Evolutionary conservation across 2,888 invertebrate genomes (phyloP).

Genomic region (Calliphora vomitoria): DNA sequence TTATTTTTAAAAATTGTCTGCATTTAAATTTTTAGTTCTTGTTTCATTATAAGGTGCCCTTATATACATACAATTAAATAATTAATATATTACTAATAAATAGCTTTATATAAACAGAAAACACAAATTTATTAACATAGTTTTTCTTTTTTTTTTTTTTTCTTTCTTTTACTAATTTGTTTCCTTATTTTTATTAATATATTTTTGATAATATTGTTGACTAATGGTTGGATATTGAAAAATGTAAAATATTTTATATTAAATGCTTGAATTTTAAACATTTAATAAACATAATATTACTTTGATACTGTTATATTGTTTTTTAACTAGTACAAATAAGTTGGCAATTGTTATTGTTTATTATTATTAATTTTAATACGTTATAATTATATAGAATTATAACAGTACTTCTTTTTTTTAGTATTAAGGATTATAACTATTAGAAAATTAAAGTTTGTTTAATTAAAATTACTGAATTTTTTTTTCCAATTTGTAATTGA

Average conservation of each 20-base stretch:
- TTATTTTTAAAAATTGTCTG: slow-evolving; percentile 6
- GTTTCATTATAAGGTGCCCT: slow-evolving; percentile 37
- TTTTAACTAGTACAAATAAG: slow-evolving; percentile 64
- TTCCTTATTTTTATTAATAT: neutral
- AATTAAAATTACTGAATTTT: neutral
- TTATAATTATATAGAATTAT: slow-evolving; percentile 31
- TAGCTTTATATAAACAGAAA: slow-evolving; percentile 47
- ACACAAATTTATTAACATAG: slow-evolving; percentile 11
- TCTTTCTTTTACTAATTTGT: neutral
- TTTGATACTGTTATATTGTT: neutral
- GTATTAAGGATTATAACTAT: slow-evolving; percentile 26
- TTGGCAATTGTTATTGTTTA: slow-evolving; percentile 54
- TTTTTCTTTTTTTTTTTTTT: neutral
- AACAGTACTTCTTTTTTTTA: slow-evolving; percentile 17
- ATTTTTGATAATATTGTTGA: slow-evolving; percentile 27
- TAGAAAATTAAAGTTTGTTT: slow-evolving; percentile 32
- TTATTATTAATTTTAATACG: neutral
- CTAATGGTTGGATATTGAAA: neutral
- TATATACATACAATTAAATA: slow-evolving; percentile 27
- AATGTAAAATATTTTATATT: slow-evolving; percentile 15
- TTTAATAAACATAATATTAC: neutral
- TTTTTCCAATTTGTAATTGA: slow-evolving; percentile 17
- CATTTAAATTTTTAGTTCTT: slow-evolving; percentile 43
- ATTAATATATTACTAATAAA: slow-evolving; percentile 21
- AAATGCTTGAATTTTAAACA: slow-evolving; percentile 14